Conservation (phyloP, 2,888 invertebrate genomes). For the Xanthia icteritia region DNA sequence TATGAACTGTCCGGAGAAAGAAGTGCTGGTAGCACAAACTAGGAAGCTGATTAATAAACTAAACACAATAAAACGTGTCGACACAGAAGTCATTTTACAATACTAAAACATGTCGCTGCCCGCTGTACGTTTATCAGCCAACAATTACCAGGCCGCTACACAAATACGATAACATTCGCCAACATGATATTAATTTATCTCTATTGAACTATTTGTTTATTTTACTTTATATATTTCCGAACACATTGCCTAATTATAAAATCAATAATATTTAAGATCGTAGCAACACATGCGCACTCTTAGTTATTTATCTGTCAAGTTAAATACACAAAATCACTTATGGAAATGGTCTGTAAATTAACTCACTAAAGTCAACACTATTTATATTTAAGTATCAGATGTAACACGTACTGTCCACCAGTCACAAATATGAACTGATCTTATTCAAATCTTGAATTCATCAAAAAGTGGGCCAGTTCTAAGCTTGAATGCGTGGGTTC, state of each 20-base stretch:
- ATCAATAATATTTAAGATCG: slow-evolving; percentile 28
- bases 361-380: slow-evolving; percentile 1
- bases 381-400: background rate
- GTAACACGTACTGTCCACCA: slow-evolving; percentile 26
- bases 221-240: slow-evolving; percentile 24
- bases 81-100: slow-evolving; percentile 83
- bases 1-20: slow-evolving; percentile 75
- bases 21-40: slow-evolving; percentile 71
- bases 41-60: slow-evolving; percentile 78
- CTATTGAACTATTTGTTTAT: slow-evolving; percentile 43
- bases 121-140: slow-evolving; percentile 76
- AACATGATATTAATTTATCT: slow-evolving; percentile 61
- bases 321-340: background rate
- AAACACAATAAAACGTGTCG: slow-evolving; percentile 79
- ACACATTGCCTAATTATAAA: slow-evolving; percentile 40
- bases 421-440: slow-evolving; percentile 36
- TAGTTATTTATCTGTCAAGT: slow-evolving; percentile 6
- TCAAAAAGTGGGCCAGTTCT: slow-evolving; percentile 40
- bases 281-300: background rate
- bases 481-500: background rate
- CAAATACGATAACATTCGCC: slow-evolving; percentile 66
- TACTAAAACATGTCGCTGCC: slow-evolving; percentile 72
- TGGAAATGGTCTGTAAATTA: background rate
- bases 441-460: slow-evolving; percentile 26
- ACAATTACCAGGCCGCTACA: slow-evolving; percentile 68